These are phyloP conservation scores for Pseudomugil gertrudae DNA, from an alignment of 2,797 vertebrate species.

Conservation along the genomic window DNA sequence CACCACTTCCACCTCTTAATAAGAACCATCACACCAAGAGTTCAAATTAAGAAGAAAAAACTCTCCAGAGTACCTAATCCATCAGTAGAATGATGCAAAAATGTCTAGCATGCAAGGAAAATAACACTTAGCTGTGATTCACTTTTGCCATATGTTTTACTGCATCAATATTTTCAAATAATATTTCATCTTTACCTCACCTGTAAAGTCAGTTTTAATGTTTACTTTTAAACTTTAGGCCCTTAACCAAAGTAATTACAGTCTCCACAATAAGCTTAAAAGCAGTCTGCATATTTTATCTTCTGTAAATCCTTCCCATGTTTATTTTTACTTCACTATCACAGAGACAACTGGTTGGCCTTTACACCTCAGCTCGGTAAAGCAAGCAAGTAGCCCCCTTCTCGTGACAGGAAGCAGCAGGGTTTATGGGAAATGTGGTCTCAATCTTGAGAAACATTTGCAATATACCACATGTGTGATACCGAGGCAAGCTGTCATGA, in stretches of 20 bases:
- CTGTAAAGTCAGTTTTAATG: slow-evolving; percentile 13
- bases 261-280: not conserved
- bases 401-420: slow-evolving; percentile 39
- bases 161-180: slow-evolving; percentile 31
- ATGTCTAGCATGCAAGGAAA: slow-evolving; percentile 6
- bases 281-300: slow-evolving; percentile 18
- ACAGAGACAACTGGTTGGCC: not conserved
- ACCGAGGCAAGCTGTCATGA: slow-evolving; percentile 2
- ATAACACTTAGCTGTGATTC: slow-evolving; percentile 29
- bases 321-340: slow-evolving; percentile 22
- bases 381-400: slow-evolving; percentile 28
- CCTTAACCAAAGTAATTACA: slow-evolving; percentile 5
- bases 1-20: slow-evolving; percentile 25
- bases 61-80: slow-evolving; percentile 16
- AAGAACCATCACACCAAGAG: slow-evolving; percentile 30
- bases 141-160: slow-evolving; percentile 13
- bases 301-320: slow-evolving; percentile 15
- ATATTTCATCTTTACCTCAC: slow-evolving; percentile 12
- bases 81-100: slow-evolving; percentile 22
- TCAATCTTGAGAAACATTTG: slow-evolving; percentile 39
- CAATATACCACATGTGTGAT: slow-evolving; percentile 30
- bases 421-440: slow-evolving; percentile 55
- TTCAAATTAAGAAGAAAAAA: slow-evolving; percentile 26
- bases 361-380: slow-evolving; percentile 16
- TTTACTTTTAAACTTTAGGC: slow-evolving; percentile 15